phyloP scores from a whole-genome alignment of 2,888 invertebrate species.

The Acleris laterana region DNA sequence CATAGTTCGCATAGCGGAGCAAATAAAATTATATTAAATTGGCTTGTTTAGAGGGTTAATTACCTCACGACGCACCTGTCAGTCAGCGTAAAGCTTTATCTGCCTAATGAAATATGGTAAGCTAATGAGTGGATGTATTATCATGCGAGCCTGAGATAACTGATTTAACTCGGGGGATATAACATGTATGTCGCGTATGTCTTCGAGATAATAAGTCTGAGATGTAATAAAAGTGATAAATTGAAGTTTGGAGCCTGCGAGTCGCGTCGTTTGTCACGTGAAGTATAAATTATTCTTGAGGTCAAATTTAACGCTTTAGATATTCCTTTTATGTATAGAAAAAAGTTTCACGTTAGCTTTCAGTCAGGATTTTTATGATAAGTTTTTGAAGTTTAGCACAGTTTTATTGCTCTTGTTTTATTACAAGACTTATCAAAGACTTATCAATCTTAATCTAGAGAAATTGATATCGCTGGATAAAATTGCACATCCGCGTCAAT shows the following conservation, averaged over 20 bases:
- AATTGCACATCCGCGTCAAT: too few species aligned
- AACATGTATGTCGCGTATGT: not conserved
- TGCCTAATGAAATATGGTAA: slow-evolving; percentile 25
- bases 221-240: slow-evolving; percentile 6
- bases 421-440: too few species aligned
- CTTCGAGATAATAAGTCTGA: not conserved
- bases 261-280: slow-evolving; percentile 9
- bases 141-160: slow-evolving; percentile 12
- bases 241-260: slow-evolving; percentile 1
- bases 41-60: slow-evolving; percentile 54
- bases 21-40: slow-evolving; percentile 54
- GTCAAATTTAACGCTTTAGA: not conserved
- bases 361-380: too few species aligned
- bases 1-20: slow-evolving; percentile 55
- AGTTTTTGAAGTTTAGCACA: too few species aligned
- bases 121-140: slow-evolving; percentile 23
- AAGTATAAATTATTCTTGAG: not conserved
- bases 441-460: too few species aligned
- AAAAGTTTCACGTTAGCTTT: too few species aligned
- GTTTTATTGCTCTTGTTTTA: too few species aligned
- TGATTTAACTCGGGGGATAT: slow-evolving; percentile 1
- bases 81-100: slow-evolving; percentile 29
- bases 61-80: slow-evolving; percentile 48
- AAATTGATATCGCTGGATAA: too few species aligned
- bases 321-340: not conserved